Evolutionary conservation across 2,888 invertebrate species (phyloP).

Genomic region (Marronus borbonicus): DNA sequence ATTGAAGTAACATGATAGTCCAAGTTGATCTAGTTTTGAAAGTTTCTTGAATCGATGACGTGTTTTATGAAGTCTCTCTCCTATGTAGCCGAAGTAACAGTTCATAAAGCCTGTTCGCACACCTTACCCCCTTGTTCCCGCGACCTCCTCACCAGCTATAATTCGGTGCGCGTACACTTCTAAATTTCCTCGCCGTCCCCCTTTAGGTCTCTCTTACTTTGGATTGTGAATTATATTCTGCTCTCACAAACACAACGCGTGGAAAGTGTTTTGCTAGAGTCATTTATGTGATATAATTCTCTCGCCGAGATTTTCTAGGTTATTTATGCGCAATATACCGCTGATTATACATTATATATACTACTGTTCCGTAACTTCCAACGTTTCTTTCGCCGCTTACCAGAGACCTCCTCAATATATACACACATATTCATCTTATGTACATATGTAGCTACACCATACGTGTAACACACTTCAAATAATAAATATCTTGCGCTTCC

Average conservation of each 20-base stretch:
- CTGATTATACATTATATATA: slow-evolving; percentile 63
- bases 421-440: neutral
- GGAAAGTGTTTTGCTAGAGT: slow-evolving; percentile 63
- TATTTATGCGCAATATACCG: slow-evolving; percentile 64
- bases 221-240: slow-evolving; percentile 63
- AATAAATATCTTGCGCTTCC: slow-evolving; percentile 1
- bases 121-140: neutral
- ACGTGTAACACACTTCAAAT: neutral
- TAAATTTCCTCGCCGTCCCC: slow-evolving; percentile 56
- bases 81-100: slow-evolving; percentile 40
- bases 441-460: no score
- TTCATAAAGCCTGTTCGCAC: slow-evolving; percentile 28
- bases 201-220: slow-evolving; percentile 47
- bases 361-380: slow-evolving; percentile 55
- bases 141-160: slow-evolving; percentile 24
- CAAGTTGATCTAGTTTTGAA: slow-evolving; percentile 47
- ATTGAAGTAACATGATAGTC: slow-evolving; percentile 37
- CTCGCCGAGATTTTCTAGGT: slow-evolving; percentile 62
- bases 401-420: neutral
- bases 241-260: slow-evolving; percentile 64
- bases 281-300: slow-evolving; percentile 64
- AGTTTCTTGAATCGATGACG: slow-evolving; percentile 50
- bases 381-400: slow-evolving; percentile 22
- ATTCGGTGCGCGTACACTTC: slow-evolving; percentile 55
- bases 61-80: slow-evolving; percentile 50